Evolutionary conservation across 1,140 invertebrate genomes (phyloP), one percentile per base, ranked within the genome.

Genomic region (Rhagoletis pomonella): DNA sequence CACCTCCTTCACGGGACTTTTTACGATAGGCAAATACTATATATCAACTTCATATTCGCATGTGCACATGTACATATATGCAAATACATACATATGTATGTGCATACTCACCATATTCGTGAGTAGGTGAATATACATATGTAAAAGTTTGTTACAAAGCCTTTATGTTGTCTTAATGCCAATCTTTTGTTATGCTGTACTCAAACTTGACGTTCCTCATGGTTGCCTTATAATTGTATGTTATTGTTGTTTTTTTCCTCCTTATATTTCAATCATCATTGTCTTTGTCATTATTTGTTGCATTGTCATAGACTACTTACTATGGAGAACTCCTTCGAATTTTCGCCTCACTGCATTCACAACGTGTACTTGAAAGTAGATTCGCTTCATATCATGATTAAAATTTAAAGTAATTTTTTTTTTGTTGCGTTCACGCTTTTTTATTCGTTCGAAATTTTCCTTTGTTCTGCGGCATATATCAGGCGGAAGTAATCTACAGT

Each of bases 151-250:
- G 29, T 29, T 29, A 29, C 29, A 77, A 77, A 50, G 69, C 47
- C 17, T n/a, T 77, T 77, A 7, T 77, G 47, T 50, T 47, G 47
- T 42, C 44, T 77, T 77, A 17, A 39, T 50, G 42, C 42, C 44
- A 77, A 77, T 81, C 47, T 42, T 55, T 81, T 81, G 73, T 81
- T 42, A 7, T 81, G 29, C 44, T 55, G 47, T n/a, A 55, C 47
- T 81, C 73, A 81, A 81, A 81, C 73, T 81, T 81, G 73, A 81
- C 47, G 73, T 55, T 81, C 73, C 47, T 81, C 73, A 81, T 55
- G 12, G 73, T 17, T 55, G 44, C 47, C 73, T 55, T 81, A 12
- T 81, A 81, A 81, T 81, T 81, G 73, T 19, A 29, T 10, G 2
- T 29, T 29, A 29, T 29, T 29, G 29, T 81, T 81, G 44, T 81